These are phyloP conservation scores for Sebastes hubbsi DNA, from an alignment of 2,797 vertebrate species.

Conservation along the genomic window DNA sequence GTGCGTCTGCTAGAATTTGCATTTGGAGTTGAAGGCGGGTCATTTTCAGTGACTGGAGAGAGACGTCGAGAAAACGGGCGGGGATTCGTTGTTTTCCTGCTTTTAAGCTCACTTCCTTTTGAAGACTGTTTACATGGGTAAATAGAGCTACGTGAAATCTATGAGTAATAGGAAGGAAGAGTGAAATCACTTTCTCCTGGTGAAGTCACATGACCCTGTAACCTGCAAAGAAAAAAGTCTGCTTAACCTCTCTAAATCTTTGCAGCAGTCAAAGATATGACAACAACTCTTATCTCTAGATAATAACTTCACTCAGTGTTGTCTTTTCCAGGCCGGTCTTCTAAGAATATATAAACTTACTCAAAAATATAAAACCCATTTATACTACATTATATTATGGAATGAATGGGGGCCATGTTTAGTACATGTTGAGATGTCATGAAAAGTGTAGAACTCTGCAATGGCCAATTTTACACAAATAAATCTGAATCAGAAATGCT, in stretches of 20 bases:
- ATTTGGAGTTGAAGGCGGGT: constrained; percentile 63
- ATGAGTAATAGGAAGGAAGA: not conserved
- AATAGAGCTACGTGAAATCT: constrained; percentile 22
- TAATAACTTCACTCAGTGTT: not conserved
- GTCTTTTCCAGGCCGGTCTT: not conserved
- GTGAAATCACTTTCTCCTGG: not conserved
- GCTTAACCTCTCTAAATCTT: not conserved
- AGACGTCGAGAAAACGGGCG: constrained; percentile 47
- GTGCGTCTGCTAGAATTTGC: constrained; percentile 66
- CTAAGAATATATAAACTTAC: not conserved
- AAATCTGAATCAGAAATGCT: no score
- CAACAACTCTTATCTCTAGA: no score
- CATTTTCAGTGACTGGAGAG: constrained; percentile 56
- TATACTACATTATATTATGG: no score
- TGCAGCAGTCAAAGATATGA: no score
- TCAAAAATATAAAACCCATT: no score
- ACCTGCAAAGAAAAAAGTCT: not conserved
- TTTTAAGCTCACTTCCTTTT: constrained; percentile 33
- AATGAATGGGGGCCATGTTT: not conserved
- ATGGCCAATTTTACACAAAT: not conserved
- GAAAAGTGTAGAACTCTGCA: not conserved
- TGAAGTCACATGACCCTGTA: not conserved
- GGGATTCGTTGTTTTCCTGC: constrained; percentile 30
- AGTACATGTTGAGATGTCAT: not conserved
- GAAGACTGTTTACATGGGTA: constrained; percentile 42